Evolutionary conservation across 2,888 invertebrate species (phyloP).

Genomic region (Pseudococcus jackbeardsleyi): DNA sequence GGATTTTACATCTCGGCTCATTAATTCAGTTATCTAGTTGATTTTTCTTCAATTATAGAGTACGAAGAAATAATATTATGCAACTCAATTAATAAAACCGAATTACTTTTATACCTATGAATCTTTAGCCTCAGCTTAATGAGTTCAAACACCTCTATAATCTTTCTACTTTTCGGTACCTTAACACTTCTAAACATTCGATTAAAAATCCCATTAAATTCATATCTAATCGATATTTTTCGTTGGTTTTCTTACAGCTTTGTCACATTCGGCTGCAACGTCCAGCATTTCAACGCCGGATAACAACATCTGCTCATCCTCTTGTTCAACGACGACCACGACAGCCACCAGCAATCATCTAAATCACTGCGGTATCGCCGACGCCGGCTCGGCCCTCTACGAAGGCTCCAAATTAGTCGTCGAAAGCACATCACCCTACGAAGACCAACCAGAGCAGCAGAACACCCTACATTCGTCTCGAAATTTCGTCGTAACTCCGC

Average conservation of each 20-base stretch:
- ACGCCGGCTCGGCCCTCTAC: neutral
- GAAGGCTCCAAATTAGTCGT: neutral
- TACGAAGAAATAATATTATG: too few relatives aligned
- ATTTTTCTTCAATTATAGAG: too few relatives aligned
- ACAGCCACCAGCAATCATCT: neutral
- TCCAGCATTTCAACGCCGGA: neutral
- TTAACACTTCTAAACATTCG: too few relatives aligned
- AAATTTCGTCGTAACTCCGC: constrained; percentile 66
- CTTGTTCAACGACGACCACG: neutral
- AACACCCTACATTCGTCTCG: constrained; percentile 24
- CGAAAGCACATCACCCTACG: neutral
- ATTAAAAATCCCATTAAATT: neutral
- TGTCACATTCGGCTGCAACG: neutral
- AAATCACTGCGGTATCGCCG: neutral
- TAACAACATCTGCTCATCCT: neutral
- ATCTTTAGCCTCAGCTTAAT: too few relatives aligned
- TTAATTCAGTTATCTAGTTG: too few relatives aligned
- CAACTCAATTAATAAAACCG: too few relatives aligned
- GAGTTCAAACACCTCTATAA: too few relatives aligned
- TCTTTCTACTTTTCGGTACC: too few relatives aligned
- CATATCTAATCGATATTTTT: neutral
- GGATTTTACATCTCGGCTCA: too few relatives aligned
- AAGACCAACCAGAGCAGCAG: neutral
- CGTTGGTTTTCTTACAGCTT: neutral
- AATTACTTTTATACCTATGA: too few relatives aligned